Percentiles rank a stretch among this genome's conserved stretches.
Evolutionary conservation across 2,888 invertebrate genomes (phyloP).

Genomic region (Beris chalybata): DNA sequence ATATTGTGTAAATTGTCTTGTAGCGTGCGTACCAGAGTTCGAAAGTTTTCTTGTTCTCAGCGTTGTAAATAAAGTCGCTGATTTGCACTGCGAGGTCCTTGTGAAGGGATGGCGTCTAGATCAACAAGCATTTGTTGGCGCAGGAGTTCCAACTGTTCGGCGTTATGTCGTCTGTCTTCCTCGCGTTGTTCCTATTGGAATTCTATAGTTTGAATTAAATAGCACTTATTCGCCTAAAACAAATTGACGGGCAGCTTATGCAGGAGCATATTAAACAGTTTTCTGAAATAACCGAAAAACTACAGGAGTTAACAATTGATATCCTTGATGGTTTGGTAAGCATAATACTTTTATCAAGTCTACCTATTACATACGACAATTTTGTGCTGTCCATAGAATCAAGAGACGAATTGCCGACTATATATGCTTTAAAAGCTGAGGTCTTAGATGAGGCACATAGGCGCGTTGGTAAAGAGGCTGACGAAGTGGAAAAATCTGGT

Average conservation of each 20-base stretch:
- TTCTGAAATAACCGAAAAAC: slow-evolving; percentile 31
- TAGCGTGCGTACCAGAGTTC: no score
- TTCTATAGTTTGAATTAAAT: no score
- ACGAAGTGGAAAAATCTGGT: not conserved
- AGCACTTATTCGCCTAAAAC: slow-evolving; percentile 29
- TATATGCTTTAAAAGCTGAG: slow-evolving; percentile 5
- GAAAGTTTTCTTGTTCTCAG: no score
- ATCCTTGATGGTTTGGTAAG: slow-evolving; percentile 33
- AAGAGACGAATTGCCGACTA: slow-evolving; percentile 36
- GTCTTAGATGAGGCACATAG: slow-evolving; percentile 13
- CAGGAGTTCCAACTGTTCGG: no score
- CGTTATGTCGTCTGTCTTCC: no score
- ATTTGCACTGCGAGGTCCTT: no score
- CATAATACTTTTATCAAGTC: slow-evolving; percentile 39
- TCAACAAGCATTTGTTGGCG: no score
- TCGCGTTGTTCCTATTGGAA: slow-evolving; percentile 37
- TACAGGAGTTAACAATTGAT: slow-evolving; percentile 33
- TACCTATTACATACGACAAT: slow-evolving; percentile 37
- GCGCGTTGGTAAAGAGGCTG: not conserved
- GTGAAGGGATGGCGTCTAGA: no score
- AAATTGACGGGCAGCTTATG: slow-evolving; percentile 30
- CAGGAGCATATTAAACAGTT: slow-evolving; percentile 37
- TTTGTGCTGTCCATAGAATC: slow-evolving; percentile 40
- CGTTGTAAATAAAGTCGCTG: no score
- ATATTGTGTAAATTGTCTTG: no score